These are phyloP conservation scores for Limnephilus lunatus DNA, from an alignment of 2,888 invertebrate genomes.

Conservation along the genomic window DNA sequence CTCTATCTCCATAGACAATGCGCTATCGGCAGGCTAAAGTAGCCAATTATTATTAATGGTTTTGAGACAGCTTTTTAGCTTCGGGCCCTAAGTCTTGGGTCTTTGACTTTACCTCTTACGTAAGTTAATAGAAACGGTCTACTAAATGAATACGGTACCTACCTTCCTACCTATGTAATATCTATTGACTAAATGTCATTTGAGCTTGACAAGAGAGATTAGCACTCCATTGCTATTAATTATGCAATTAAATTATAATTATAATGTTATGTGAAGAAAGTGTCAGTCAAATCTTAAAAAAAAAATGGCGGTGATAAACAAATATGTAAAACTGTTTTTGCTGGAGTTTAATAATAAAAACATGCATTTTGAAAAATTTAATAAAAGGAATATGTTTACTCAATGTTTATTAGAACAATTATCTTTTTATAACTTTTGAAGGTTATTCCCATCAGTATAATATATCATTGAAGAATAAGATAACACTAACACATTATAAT, in stretches of 20 bases:
- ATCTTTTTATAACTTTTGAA: no score
- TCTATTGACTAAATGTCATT: not conserved
- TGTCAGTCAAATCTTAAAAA: not conserved
- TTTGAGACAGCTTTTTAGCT: constrained; percentile 23
- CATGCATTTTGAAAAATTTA: not conserved
- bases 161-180: not conserved
- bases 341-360: not conserved
- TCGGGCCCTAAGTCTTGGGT: not conserved
- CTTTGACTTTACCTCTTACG: not conserved
- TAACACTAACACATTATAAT: no score
- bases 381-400: no score
- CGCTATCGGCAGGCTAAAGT: constrained; percentile 9
- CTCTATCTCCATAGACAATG: constrained; percentile 18
- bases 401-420: no score
- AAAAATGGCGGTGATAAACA: not conserved
- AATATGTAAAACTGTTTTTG: not conserved
- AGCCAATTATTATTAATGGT: constrained; percentile 13
- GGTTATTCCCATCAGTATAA: no score
- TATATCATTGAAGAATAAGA: no score
- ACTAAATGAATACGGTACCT: not conserved
- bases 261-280: not conserved
- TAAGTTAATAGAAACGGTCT: constrained; percentile 33
- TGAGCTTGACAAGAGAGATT: constrained; percentile 13
- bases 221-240: not conserved
- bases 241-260: not conserved